These are phyloP conservation scores for Cydia amplana DNA, from an alignment of 1,140 invertebrate genomes.

Conservation along the genomic window DNA sequence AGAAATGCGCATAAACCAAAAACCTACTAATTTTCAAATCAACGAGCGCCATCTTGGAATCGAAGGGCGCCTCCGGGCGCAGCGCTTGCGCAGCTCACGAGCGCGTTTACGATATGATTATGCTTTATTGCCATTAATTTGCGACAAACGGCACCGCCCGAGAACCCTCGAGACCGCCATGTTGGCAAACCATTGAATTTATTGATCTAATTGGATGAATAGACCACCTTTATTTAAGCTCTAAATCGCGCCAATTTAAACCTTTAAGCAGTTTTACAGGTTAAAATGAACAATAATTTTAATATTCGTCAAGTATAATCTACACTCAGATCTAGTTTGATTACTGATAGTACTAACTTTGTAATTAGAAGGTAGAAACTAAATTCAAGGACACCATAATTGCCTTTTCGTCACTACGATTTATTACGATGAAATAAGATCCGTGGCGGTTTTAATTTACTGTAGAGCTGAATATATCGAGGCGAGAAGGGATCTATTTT, in stretches of 20 bases:
- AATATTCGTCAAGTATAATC: conserved; percentile 34
- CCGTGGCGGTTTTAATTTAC: not conserved
- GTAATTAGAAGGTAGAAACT: conserved; percentile 46
- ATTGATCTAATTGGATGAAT: conserved; percentile 41
- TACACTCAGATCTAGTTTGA: conserved; percentile 41
- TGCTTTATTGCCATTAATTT: conserved; percentile 74
- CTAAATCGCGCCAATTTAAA: conserved; percentile 34
- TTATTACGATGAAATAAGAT: conserved; percentile 23
- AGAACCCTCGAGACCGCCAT: conserved; percentile 51
- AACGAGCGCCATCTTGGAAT: conserved; percentile 50
- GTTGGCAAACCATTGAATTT: conserved; percentile 50
- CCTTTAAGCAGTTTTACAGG: not conserved
- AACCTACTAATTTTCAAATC: conserved; percentile 46
- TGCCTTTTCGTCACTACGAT: conserved; percentile 18
- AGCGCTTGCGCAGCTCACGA: conserved; percentile 52
- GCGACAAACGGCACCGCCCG: conserved; percentile 65
- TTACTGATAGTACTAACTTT: conserved; percentile 41
- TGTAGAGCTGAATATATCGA: not conserved
- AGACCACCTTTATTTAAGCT: conserved; percentile 29
- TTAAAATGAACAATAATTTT: conserved; percentile 5
- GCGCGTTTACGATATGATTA: conserved; percentile 66
- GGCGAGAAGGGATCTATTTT: conserved; percentile 33
- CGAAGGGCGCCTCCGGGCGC: conserved; percentile 51
- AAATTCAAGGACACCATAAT: conserved; percentile 41
- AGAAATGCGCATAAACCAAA: conserved; percentile 2